A percentile compares a stretch with the other conserved stretches of the same genome.
Conservation (phyloP, 92 coral and sea anemone species). For the Epizoanthus ramosus region DNA sequence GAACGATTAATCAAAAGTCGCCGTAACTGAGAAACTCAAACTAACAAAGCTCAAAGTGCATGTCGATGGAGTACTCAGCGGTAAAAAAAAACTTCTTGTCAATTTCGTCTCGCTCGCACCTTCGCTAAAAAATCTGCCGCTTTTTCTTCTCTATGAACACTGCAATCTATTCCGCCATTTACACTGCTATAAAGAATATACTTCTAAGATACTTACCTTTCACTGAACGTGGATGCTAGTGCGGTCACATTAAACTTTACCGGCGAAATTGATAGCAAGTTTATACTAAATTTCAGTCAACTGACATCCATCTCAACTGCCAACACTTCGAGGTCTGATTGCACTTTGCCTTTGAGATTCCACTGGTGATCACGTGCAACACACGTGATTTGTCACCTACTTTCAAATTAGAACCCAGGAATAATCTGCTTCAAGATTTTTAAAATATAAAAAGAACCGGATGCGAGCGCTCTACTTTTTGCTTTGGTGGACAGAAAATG, state of each 20-base stretch:
- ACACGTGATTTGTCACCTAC: slow-evolving; percentile 15
- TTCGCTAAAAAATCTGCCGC: slow-evolving; percentile 17
- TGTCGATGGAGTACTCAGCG: slow-evolving; percentile 21
- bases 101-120: slow-evolving; percentile 19
- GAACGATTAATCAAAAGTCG: slow-evolving; percentile 1
- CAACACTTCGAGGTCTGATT: not conserved
- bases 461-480: too few species aligned
- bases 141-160: slow-evolving; percentile 18
- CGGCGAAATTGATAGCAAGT: too few species aligned
- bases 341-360: not conserved
- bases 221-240: slow-evolving; percentile 29
- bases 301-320: too few species aligned
- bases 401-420: too few species aligned
- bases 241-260: too few species aligned
- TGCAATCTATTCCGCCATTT: slow-evolving; percentile 23
- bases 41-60: slow-evolving; percentile 7
- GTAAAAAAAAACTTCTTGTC: slow-evolving; percentile 29
- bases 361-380: slow-evolving; percentile 7
- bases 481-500: too few species aligned
- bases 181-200: slow-evolving; percentile 16
- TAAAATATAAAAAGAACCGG: too few species aligned
- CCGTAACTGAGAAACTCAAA: not conserved
- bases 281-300: not conserved
- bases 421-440: too few species aligned
- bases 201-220: slow-evolving; percentile 18